phyloP scores from a whole-genome alignment of 2,797 vertebrate genomes.

The Serranus cabrilla region DNA sequence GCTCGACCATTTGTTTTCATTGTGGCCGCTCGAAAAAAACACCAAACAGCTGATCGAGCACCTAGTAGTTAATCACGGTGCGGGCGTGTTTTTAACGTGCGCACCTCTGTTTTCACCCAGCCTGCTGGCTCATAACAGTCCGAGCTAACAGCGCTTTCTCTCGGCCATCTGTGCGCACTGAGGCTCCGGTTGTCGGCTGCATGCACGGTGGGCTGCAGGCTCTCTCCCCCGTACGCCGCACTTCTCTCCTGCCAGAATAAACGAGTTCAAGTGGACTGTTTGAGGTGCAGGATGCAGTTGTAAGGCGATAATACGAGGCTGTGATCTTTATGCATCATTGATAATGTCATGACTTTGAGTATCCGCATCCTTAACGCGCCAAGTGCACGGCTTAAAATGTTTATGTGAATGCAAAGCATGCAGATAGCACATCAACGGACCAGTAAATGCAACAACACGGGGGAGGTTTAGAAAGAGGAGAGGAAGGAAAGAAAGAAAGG shows the following conservation, averaged over 20 bases:
- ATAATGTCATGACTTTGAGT: constrained; percentile 69
- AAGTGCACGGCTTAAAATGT: constrained; percentile 39
- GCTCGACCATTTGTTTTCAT: constrained; percentile 65
- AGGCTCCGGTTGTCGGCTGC: constrained; percentile 37
- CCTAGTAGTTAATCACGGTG: not conserved
- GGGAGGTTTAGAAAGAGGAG: constrained; percentile 19
- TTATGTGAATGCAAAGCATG: constrained; percentile 15
- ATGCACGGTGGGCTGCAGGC: constrained; percentile 17
- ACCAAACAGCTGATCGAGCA: not conserved
- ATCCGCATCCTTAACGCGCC: constrained; percentile 65
- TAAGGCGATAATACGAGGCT: not conserved
- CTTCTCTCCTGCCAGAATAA: constrained; percentile 19
- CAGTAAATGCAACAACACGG: constrained; percentile 1
- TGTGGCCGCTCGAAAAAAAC: not conserved
- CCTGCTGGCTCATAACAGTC: constrained; percentile 9
- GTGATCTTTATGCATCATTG: constrained; percentile 60
- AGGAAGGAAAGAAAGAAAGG: constrained; percentile 59
- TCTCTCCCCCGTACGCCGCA: not conserved
- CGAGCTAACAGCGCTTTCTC: constrained; percentile 28
- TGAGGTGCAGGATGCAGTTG: not conserved
- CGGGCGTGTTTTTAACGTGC: not conserved
- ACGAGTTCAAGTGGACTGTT: not conserved
- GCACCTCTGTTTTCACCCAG: constrained; percentile 1
- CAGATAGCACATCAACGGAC: not conserved
- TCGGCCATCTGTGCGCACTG: constrained; percentile 58